Conservation (phyloP, 2,888 invertebrate species). For the Clusia tigrina region DNA sequence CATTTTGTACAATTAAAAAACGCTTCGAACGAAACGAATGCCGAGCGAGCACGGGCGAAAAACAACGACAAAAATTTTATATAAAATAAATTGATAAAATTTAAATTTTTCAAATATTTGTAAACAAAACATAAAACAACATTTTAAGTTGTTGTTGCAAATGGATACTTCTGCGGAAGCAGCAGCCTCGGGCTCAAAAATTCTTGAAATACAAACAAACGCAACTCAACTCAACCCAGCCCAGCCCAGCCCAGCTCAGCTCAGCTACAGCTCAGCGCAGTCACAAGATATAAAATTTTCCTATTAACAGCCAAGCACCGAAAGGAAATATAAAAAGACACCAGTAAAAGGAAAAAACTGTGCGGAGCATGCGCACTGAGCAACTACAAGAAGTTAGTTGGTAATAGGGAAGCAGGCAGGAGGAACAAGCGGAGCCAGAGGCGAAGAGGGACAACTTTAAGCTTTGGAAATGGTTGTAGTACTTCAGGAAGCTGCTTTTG, state of each 20-base stretch:
- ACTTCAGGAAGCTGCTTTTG: not conserved
- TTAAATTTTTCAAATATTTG: too few species aligned
- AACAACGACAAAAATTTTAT: not conserved
- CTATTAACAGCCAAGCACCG: not conserved
- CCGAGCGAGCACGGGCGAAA: not conserved
- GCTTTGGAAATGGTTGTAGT: not conserved
- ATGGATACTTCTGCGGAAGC: too few species aligned
- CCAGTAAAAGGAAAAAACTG: not conserved
- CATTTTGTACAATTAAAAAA: conserved; percentile 23
- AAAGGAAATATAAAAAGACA: not conserved
- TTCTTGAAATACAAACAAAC: not conserved
- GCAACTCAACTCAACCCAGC: not conserved
- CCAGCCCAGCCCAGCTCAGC: conserved; percentile 1
- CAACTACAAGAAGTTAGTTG: not conserved
- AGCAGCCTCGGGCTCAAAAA: not conserved
- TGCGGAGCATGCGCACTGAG: not conserved
- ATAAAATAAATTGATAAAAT: not conserved
- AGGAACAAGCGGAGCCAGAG: not conserved
- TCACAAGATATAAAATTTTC: not conserved
- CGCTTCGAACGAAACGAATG: not conserved
- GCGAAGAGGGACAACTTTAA: not conserved
- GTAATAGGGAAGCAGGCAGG: not conserved
- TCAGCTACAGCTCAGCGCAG: not conserved
- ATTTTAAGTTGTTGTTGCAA: too few species aligned
- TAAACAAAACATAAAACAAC: too few species aligned